Base-by-base conservation (phyloP, 2,113 vertebrate genomes). In the Elanus axillaris region DNA sequence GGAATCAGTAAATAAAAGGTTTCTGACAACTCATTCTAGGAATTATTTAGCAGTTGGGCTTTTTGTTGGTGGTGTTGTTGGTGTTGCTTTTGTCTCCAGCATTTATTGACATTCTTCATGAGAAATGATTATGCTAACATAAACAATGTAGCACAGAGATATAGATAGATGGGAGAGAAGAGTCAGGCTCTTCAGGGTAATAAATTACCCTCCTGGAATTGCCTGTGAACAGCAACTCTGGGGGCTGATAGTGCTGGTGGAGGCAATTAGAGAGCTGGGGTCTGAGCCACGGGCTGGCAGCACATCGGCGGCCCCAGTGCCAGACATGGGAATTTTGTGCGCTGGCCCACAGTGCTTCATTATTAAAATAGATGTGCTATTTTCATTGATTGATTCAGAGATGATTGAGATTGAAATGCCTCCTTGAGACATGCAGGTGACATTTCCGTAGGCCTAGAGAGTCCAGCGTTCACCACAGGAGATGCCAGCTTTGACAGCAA, bases 1-100 rank as follows among this genome's bases (percentile, higher is more conserved):
- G 52, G 98, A 98, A 98, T 99, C 98, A 98, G 98, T 98, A 99
- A 99, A 99, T 99, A 98, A 98, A 99, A 98, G 98, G 96, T 98
- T 98, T 97, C 97, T 99, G 98, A 98, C 98, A 98, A 98, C 96
- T 99, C 98, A 98, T 98, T 98, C 98, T 97, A 98, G 97, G 97
- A 98, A 98, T 99, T 99, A 98, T 99, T 99, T 98, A 98, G 98
- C 98, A 98, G 98, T 98, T 97, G 97, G 96, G 92, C 86, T 90
- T 96, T 95, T 92, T 93, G 94, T 78, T 96, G 92, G 0, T 93
- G 92, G 32, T 95, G 86, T 58, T 97, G 92, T 36, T 92, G 89
- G 91, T 94, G 79, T 71, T 97, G 97, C 96, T 95, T 97, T 95
- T 97, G 94, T 98, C 93, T 95, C 86, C 31, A 77, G 92, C 88